Conservation (phyloP, 2,888 invertebrate species). For the Brachyptera putata region DNA sequence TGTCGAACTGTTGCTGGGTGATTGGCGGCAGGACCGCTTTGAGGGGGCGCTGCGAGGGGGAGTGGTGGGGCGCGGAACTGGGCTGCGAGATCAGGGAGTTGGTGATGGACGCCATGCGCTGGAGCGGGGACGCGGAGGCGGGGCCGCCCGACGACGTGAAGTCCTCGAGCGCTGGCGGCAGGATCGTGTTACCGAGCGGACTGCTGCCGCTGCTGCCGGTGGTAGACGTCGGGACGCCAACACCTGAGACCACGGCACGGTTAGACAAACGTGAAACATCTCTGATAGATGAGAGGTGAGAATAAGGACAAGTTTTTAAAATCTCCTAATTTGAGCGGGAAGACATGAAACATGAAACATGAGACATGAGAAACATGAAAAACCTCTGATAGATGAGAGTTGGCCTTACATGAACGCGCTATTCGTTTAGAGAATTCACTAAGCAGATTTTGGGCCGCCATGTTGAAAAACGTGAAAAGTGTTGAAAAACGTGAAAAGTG, state of each 20-base stretch:
- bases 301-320: too few relatives aligned
- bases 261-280: neutral
- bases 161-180: slow-evolving; percentile 74
- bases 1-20: slow-evolving; percentile 97
- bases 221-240: slow-evolving; percentile 11
- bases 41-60: slow-evolving; percentile 79
- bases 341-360: too few relatives aligned
- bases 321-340: too few relatives aligned
- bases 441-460: too few relatives aligned
- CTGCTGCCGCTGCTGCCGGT: slow-evolving; percentile 69
- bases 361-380: too few relatives aligned
- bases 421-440: too few relatives aligned
- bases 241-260: too few relatives aligned
- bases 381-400: neutral
- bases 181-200: slow-evolving; percentile 77
- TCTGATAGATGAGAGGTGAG: too few relatives aligned
- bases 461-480: too few relatives aligned
- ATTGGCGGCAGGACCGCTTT: slow-evolving; percentile 97
- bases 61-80: slow-evolving; percentile 78
- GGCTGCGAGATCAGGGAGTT: slow-evolving; percentile 93
- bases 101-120: slow-evolving; percentile 97
- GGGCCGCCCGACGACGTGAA: slow-evolving; percentile 58
- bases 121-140: slow-evolving; percentile 87
- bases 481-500: too few relatives aligned
- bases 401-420: too few relatives aligned